phyloP scores from a whole-genome alignment of 1,140 invertebrate species.

The Leptopilina clavipes region DNA sequence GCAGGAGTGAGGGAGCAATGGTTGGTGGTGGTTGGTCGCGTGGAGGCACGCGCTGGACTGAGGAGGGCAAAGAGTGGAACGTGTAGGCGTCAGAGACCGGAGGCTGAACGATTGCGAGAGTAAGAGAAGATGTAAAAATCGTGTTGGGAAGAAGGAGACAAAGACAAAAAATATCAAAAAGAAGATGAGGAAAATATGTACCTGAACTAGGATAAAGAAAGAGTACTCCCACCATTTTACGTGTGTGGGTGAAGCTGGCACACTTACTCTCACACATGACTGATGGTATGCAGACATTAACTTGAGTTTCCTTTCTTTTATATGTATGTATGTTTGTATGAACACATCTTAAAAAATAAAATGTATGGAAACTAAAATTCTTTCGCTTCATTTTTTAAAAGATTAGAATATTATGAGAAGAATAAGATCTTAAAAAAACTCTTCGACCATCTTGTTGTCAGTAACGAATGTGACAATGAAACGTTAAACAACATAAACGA shows the following conservation, averaged over 20 bases:
- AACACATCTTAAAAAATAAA: too few relatives aligned
- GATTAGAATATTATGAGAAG: too few relatives aligned
- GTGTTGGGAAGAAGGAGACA: constrained; percentile 39
- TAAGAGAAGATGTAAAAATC: constrained; percentile 39
- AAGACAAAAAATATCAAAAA: constrained; percentile 34
- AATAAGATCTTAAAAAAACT: too few relatives aligned
- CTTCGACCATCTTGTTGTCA: too few relatives aligned
- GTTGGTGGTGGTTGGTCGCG: constrained; percentile 74
- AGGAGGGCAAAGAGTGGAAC: constrained; percentile 73
- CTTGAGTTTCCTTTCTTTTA: neutral
- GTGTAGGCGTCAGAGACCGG: constrained; percentile 72
- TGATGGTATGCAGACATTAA: constrained; percentile 37
- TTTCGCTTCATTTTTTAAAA: too few relatives aligned
- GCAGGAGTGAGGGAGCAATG: constrained; percentile 67
- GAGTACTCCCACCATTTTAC: constrained; percentile 59
- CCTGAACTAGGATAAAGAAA: constrained; percentile 39
- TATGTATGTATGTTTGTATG: too few relatives aligned
- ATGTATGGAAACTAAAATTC: too few relatives aligned
- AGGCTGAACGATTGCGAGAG: constrained; percentile 53
- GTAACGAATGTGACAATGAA: too few relatives aligned
- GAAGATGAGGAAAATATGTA: constrained; percentile 37
- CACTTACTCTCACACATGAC: constrained; percentile 54
- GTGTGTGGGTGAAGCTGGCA: constrained; percentile 61
- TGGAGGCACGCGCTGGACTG: constrained; percentile 75
- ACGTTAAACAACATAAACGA: too few relatives aligned